phyloP scores from a whole-genome alignment of 2,113 vertebrate species.

The Antechinus flavipes region DNA sequence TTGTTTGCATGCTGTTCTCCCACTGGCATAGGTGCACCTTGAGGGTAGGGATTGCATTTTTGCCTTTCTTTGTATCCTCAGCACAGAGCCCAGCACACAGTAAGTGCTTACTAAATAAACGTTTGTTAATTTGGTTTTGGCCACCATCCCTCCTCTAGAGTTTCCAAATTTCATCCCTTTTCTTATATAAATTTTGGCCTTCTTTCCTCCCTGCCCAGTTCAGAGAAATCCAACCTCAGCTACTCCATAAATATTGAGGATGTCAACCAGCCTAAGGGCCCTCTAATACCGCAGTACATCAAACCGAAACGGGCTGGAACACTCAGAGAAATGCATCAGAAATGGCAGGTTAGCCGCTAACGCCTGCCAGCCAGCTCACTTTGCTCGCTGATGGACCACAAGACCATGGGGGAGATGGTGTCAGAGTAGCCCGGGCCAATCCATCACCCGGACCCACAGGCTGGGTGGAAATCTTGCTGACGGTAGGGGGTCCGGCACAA shows the following conservation, averaged over 20 bases:
- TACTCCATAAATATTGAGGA: background rate
- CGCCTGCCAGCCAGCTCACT: background rate
- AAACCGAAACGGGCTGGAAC: background rate
- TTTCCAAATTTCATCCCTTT: background rate
- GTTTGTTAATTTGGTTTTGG: background rate
- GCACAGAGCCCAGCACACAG: background rate
- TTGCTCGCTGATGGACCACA: background rate
- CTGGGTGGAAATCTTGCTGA: background rate
- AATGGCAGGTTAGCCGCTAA: background rate
- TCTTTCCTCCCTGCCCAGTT: background rate
- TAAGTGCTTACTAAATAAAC: background rate
- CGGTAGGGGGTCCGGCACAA: slow-evolving; percentile 9
- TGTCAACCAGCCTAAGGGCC: background rate
- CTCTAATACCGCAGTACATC: background rate
- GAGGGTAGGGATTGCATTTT: background rate
- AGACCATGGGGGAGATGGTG: background rate
- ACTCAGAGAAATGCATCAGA: slow-evolving; percentile 6
- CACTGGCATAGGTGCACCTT: background rate
- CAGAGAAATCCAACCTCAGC: background rate
- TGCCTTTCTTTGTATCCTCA: background rate
- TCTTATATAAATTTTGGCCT: background rate
- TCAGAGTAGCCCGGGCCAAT: background rate
- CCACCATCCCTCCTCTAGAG: background rate
- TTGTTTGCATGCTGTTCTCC: background rate
- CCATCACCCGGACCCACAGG: slow-evolving; percentile 2